phyloP scores from a whole-genome alignment of 2,113 vertebrate genomes.

The Pterocles gutturalis region DNA sequence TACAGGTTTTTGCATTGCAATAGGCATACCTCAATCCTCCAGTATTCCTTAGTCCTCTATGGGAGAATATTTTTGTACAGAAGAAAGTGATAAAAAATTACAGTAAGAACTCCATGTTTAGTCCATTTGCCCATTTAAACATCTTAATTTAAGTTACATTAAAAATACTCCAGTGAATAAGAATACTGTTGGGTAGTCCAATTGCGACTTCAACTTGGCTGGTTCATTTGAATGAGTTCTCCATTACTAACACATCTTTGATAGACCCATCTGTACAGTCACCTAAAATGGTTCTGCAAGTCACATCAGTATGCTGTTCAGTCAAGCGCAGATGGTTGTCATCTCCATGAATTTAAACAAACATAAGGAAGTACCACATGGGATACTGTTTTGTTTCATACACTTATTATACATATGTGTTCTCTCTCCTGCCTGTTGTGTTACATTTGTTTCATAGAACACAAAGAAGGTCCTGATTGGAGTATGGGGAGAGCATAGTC shows the following conservation, averaged over 20 bases:
- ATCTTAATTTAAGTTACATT: background rate
- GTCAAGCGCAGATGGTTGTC: background rate
- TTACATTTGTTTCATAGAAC: background rate
- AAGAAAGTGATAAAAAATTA: background rate
- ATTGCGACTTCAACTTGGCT: background rate
- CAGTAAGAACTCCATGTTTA: background rate
- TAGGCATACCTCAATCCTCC: background rate
- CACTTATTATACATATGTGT: background rate
- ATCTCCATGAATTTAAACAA: background rate
- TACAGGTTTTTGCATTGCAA: background rate
- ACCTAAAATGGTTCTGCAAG: background rate
- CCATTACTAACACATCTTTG: accelerated
- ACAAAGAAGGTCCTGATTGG: background rate
- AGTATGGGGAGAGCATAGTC: background rate
- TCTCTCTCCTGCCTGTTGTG: background rate
- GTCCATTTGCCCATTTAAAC: background rate
- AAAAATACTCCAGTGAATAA: background rate
- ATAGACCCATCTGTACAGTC: background rate
- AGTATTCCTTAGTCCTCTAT: background rate
- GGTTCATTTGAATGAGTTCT: background rate
- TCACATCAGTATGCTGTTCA: background rate
- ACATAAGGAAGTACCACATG: background rate
- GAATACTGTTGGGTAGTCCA: background rate
- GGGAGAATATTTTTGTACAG: background rate
- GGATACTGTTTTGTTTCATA: background rate